These are phyloP conservation scores for Parambassis ranga DNA, from an alignment of 2,797 vertebrate species.

Conservation along the genomic window DNA sequence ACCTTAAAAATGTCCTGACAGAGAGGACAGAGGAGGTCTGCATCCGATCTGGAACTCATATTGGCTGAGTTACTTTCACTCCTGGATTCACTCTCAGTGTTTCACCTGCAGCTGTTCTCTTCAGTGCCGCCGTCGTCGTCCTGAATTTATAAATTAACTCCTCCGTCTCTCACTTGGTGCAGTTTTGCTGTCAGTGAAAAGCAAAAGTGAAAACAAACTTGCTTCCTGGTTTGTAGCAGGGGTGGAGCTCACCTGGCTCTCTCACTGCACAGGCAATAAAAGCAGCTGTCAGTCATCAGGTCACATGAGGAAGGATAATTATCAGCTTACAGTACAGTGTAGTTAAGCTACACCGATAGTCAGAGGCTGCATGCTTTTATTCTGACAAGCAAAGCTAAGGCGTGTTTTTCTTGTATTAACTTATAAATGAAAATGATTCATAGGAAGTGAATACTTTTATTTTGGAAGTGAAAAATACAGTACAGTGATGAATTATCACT, in stretches of 20 bases:
- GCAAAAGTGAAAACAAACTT: not conserved
- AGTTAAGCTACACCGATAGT: no score
- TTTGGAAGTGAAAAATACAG: conserved; percentile 29
- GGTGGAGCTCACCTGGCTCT: not conserved
- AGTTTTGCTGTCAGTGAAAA: not conserved
- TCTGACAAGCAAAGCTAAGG: no score
- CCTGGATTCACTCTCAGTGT: not conserved
- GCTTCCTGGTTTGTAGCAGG: not conserved
- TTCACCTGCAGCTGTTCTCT: not conserved
- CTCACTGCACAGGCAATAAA: no score
- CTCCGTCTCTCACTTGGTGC: not conserved
- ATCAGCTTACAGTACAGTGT: no score
- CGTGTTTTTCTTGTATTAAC: not conserved
- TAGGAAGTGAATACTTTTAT: conserved; percentile 36
- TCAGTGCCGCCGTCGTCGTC: not conserved
- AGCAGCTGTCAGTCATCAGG: no score
- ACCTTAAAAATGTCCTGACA: not conserved
- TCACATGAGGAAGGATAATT: no score
- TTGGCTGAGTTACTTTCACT: not conserved
- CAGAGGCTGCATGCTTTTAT: no score
- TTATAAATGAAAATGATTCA: not conserved
- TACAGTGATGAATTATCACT: conserved; percentile 13
- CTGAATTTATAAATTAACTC: not conserved
- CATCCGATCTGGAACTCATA: not conserved
- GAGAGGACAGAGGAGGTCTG: not conserved